Evolutionary conservation across 2,888 invertebrate genomes (phyloP), one percentile per base, ranked within the genome.

Genomic region (Catocala fraxini): DNA sequence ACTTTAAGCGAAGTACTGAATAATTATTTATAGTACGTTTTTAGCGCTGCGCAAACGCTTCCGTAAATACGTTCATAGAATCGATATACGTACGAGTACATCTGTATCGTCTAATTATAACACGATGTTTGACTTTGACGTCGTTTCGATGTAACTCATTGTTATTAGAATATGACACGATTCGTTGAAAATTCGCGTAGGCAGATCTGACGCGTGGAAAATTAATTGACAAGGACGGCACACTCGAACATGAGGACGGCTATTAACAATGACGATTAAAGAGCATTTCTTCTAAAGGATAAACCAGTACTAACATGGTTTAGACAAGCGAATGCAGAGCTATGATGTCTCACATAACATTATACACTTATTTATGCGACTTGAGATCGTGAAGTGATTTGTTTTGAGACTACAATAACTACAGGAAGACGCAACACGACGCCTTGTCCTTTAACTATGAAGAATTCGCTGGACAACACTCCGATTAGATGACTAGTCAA

Each of bases 101-200:
- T 75, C 61, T 68, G 65, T 60, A 65, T 70, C 59, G 59, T 73
- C 81, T 81, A 81, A 80, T 81, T 77, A 77, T 81, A 79, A 73
- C 68, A 63, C 69, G 67, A 69, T 65, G 71, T 76, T 71, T 78
- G 73, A 75, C 70, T 71, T 74, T 78, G 76, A 80, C 76, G 80
- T 79, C 70, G 70, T 66, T 66, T 60, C 65, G 67, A 75, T 77
- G 73, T 73, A 74, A 77, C 73, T 75, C 71, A 74, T 77, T 79
- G 81, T 80, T 77, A 71, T 77, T 74, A 73, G 76, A 73, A 79
- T 79, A 82, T 82, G 84, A 80, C 78, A 83, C 73, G 80, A 78
- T 77, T 71, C 71, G 71, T 76, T 78, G 81, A 66, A 83, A 81
- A 83, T 79, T 80, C 60, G 80, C 77, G 83, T 83, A 80, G 84